Evolutionary conservation across 2,113 vertebrate species (phyloP).

Genomic region (Pollachius pollachius): DNA sequence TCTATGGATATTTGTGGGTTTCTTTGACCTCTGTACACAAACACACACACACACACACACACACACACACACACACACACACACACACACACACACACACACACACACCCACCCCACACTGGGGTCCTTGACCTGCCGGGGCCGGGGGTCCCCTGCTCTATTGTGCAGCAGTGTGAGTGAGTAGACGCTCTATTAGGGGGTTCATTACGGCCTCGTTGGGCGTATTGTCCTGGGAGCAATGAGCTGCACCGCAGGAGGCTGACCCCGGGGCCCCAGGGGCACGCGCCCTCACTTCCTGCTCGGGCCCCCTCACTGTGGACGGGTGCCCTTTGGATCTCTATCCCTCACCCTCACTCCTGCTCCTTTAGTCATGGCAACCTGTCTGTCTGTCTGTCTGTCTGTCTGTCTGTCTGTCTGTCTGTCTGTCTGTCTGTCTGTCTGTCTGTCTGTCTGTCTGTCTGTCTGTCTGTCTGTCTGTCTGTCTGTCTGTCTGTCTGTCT

Average conservation of each 20-base stretch:
- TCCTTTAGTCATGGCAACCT: conserved; percentile 10
- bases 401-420: conserved; percentile 4
- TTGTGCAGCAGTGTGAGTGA: conserved; percentile 41
- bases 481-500: conserved; percentile 2
- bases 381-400: conserved; percentile 6
- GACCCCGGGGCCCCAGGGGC: conserved; percentile 22
- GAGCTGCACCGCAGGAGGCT: conserved; percentile 35
- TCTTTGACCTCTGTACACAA: too few relatives aligned
- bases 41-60: not conserved
- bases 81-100: too few relatives aligned
- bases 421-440: not conserved
- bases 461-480: not conserved
- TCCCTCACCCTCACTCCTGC: conserved; percentile 2
- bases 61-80: too few relatives aligned
- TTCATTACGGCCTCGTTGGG: conserved; percentile 57
- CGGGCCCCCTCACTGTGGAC: conserved; percentile 32
- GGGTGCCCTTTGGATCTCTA: conserved; percentile 2
- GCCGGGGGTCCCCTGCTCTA: conserved; percentile 28
- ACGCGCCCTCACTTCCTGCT: conserved; percentile 33
- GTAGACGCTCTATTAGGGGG: conserved; percentile 66
- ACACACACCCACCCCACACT: conserved; percentile 12
- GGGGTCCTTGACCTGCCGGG: conserved; percentile 44
- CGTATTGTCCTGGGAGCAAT: conserved; percentile 37
- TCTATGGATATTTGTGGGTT: not conserved
- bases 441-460: conserved; percentile 9